Conservation (phyloP, 2,888 invertebrate genomes). For the Drosophila anomalipes region DNA sequence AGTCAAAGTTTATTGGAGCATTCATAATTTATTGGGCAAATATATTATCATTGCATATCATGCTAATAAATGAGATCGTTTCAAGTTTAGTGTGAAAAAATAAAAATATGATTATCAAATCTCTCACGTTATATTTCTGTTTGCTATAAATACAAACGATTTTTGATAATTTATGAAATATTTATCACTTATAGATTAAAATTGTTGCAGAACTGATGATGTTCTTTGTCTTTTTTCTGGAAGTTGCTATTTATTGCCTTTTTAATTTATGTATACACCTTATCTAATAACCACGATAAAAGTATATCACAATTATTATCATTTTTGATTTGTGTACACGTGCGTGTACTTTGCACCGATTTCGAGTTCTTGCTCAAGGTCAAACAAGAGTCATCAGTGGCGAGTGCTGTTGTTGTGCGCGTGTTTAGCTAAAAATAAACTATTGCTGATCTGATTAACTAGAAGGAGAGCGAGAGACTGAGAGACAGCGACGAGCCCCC, state of each 20-base stretch:
- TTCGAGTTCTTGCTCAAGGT: slow-evolving; percentile 29
- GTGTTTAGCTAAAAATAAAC: slow-evolving; percentile 38
- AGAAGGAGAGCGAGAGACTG: neutral
- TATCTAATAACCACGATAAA: neutral
- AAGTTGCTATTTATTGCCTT: neutral
- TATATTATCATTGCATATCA: neutral
- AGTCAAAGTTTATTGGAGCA: slow-evolving; percentile 10
- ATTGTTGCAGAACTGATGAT: neutral
- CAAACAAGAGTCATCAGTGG: slow-evolving; percentile 10
- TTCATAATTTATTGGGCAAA: slow-evolving; percentile 7
- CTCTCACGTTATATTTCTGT: neutral
- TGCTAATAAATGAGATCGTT: neutral
- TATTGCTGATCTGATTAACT: slow-evolving; percentile 1
- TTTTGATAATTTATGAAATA: neutral
- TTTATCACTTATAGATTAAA: neutral
- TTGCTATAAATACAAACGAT: neutral
- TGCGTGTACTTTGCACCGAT: neutral
- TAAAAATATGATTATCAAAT: neutral
- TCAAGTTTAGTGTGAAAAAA: no score
- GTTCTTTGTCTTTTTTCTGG: neutral
- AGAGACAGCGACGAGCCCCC: slow-evolving; percentile 54
- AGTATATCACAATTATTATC: neutral
- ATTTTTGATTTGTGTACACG: neutral
- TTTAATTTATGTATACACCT: neutral
- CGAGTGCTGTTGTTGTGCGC: slow-evolving; percentile 12